Percentiles rank a stretch among this genome's conserved stretches.
These are phyloP conservation scores for Tyto alba DNA, from an alignment of 2,113 vertebrate genomes.

Conservation along the genomic window DNA sequence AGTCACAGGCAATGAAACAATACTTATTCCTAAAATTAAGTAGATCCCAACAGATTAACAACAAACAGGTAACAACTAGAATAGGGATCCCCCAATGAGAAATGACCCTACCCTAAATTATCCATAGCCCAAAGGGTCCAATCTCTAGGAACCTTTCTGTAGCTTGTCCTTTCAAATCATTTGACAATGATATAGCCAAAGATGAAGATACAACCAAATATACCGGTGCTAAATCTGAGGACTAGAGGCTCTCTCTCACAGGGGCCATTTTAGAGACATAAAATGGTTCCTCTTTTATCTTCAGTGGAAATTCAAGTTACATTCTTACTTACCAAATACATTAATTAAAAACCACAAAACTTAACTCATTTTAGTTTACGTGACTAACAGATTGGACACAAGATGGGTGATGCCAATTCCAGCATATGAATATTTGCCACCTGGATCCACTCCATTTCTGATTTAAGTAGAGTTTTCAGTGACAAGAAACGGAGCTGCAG, in stretches of 20 bases:
- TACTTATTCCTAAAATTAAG: background rate
- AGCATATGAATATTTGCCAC: slow-evolving; percentile 24
- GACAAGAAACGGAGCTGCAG: slow-evolving; percentile 7
- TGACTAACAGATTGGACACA: slow-evolving; percentile 40
- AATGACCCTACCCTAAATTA: background rate
- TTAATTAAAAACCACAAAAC: background rate
- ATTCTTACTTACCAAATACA: background rate
- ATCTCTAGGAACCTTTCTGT: background rate
- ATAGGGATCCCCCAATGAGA: background rate
- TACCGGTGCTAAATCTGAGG: background rate
- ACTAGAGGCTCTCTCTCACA: background rate
- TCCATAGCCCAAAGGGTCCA: background rate
- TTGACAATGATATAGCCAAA: background rate
- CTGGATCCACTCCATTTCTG: slow-evolving; percentile 46
- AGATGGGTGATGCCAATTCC: background rate
- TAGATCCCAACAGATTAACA: background rate
- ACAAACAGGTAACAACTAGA: background rate
- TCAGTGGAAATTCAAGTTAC: background rate
- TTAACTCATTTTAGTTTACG: background rate
- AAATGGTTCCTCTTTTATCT: background rate
- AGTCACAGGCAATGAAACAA: background rate
- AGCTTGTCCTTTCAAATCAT: background rate
- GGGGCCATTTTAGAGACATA: background rate
- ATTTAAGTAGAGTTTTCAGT: slow-evolving; percentile 24
- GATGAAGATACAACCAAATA: background rate